A percentile compares a stretch with the other conserved stretches of the same genome.
These are phyloP conservation scores for Orientallactaga bullata DNA, from an alignment of 2,113 vertebrate species.

Conservation along the genomic window DNA sequence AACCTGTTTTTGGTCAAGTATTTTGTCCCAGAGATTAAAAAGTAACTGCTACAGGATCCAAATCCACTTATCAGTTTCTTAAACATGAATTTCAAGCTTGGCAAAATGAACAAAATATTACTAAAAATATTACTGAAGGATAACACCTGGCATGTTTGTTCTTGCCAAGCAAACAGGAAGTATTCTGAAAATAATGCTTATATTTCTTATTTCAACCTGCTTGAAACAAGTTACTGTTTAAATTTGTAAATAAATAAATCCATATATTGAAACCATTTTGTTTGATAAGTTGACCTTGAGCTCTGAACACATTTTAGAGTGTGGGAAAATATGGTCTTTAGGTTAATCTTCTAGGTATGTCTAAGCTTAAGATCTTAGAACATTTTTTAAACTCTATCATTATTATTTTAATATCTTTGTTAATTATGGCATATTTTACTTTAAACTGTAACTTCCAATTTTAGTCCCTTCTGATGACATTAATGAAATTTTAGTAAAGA, in stretches of 20 bases:
- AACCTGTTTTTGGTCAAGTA: too few species aligned
- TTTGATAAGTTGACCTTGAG: conserved; percentile 31
- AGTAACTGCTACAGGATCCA: neutral
- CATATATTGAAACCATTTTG: conserved; percentile 12
- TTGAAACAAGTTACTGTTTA: conserved; percentile 51
- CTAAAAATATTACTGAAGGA: neutral
- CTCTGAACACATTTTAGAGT: neutral
- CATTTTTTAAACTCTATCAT: conserved; percentile 15
- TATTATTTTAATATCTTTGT: conserved; percentile 34
- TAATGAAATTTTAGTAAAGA: neutral
- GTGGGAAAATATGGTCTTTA: neutral
- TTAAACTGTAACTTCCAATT: neutral
- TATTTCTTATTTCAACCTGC: conserved; percentile 42
- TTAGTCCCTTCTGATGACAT: neutral
- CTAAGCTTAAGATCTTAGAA: neutral
- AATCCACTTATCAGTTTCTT: conserved; percentile 44
- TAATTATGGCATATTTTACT: conserved; percentile 33
- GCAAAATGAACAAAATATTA: neutral
- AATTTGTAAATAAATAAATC: conserved; percentile 48
- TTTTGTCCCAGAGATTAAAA: too few species aligned
- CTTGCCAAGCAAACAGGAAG: conserved; percentile 32
- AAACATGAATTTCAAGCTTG: conserved; percentile 35
- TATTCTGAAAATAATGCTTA: conserved; percentile 53
- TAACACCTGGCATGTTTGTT: neutral
- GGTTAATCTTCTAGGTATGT: conserved; percentile 24